Base-by-base conservation (phyloP, 2,888 invertebrate genomes). In the Leucozona laternaria region DNA sequence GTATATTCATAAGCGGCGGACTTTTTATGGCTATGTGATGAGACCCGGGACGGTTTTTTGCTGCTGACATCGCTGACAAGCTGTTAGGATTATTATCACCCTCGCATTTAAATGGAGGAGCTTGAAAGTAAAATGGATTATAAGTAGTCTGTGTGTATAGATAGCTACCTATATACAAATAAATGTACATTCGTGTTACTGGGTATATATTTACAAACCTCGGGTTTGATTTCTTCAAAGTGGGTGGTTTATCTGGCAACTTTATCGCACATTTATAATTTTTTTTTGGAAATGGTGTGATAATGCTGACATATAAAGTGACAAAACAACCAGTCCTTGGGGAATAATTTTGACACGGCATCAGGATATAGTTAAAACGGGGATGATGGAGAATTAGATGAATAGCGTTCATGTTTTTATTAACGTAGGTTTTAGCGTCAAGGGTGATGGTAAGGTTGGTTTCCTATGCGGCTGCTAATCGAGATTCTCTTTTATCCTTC, bases 241-340 rank as follows among this genome's bases (percentile, higher is more conserved):
- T 86, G 86, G 86, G 82, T 82, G 86, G 86, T 82, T 86, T 86
- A 86, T 86, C 86, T 82, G 86, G 58, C 82, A 75, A 66, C 86
- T 86, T 86, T 86, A 86, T 86, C 86, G 73, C 86, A 86, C 79
- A 82, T 86, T 86, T 86, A 86, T 86, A 82, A 86, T 86, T 81
- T 53, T 86, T 81, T 53, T 60, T 60, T 86, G 82, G 71, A 82
- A 86, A 86, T 86, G 86, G 86, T 86, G 86, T 79, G 86, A 86
- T 86, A 86, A 86, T 86, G 86, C 79, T 86, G 79, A 86, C 86
- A 86, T 82, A 79, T 82, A 86, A 78, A 82, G 82, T 86, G 86
- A 48, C 82, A 86, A 82, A 86, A 86, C 82, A 86, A 64, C 58
- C 82, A 78, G 82, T 58, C 86, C 57, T 64, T 58, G 70, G 73